These are phyloP conservation scores for Hippocampus zosterae DNA, from an alignment of 2,113 vertebrate species.

Conservation along the genomic window DNA sequence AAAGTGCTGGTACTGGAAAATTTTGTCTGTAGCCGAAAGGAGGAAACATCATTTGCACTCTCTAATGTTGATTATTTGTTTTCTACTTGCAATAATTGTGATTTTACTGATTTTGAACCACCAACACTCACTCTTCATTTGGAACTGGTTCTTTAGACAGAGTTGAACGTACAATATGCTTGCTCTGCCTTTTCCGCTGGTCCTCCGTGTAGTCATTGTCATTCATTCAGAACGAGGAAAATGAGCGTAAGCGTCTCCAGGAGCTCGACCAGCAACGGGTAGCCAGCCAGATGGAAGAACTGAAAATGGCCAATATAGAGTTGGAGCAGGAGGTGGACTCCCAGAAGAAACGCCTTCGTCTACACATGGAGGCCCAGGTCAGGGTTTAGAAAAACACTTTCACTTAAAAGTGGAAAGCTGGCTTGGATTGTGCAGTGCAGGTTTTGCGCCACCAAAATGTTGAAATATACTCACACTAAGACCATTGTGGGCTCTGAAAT, in stretches of 20 bases:
- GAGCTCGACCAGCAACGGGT: constrained; percentile 77
- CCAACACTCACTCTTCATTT: background rate
- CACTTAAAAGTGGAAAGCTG: background rate
- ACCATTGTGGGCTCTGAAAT: background rate
- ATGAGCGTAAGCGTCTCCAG: constrained; percentile 74
- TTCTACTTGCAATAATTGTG: background rate
- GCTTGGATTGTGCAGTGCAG: background rate
- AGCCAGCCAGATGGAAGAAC: constrained; percentile 78
- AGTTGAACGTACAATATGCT: background rate
- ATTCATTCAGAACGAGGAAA: constrained; percentile 78
- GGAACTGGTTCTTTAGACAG: background rate
- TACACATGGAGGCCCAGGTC: constrained; percentile 85
- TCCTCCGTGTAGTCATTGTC: constrained; percentile 1
- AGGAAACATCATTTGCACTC: background rate
- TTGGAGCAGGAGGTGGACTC: constrained; percentile 81
- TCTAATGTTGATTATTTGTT: background rate
- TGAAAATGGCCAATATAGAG: constrained; percentile 78
- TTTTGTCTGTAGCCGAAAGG: background rate
- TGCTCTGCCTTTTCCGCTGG: background rate
- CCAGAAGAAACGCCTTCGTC: constrained; percentile 79
- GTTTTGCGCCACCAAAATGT: background rate
- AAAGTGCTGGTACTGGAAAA: constrained; percentile 77
- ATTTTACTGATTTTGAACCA: background rate
- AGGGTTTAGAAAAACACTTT: constrained; percentile 14
- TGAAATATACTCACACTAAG: background rate